A percentile compares a stretch with the other conserved stretches of the same genome.
phyloP scores from a whole-genome alignment of 2,888 invertebrate genomes.

The Eremobia ochroleuca region DNA sequence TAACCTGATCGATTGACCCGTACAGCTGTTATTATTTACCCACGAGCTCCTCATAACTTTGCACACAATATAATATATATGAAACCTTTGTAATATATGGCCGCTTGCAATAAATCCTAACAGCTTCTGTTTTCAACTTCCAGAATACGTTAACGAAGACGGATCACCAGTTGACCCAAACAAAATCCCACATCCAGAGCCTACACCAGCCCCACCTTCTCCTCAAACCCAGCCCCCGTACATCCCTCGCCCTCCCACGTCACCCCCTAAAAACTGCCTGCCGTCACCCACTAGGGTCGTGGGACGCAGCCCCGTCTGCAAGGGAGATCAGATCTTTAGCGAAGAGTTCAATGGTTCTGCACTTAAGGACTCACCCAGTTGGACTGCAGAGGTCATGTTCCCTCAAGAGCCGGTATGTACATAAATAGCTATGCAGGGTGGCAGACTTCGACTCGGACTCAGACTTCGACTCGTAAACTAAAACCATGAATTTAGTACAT shows the following conservation, averaged over 20 bases:
- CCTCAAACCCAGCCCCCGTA: constrained; percentile 18
- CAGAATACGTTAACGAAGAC: constrained; percentile 83
- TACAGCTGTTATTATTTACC: too few species aligned
- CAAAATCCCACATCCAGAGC: constrained; percentile 44
- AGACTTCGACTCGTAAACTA: neutral
- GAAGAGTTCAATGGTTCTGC: constrained; percentile 89
- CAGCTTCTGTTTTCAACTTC: constrained; percentile 33
- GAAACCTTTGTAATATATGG: neutral
- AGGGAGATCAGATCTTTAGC: constrained; percentile 91
- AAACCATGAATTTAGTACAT: neutral
- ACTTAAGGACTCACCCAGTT: constrained; percentile 80
- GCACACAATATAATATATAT: neutral
- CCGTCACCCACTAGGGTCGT: constrained; percentile 76
- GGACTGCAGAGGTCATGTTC: constrained; percentile 90
- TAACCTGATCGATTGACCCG: too few species aligned
- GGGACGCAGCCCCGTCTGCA: constrained; percentile 81
- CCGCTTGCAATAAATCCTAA: neutral
- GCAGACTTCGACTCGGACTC: neutral
- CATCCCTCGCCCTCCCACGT: constrained; percentile 36
- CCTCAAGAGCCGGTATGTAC: constrained; percentile 91
- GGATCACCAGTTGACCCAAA: constrained; percentile 74
- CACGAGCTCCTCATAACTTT: too few species aligned
- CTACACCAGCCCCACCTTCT: constrained; percentile 32
- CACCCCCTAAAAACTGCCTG: constrained; percentile 68
- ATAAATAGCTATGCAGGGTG: neutral